Evolutionary conservation across 2,113 vertebrate genomes (phyloP).

Genomic region (Toxotes jaculatrix): DNA sequence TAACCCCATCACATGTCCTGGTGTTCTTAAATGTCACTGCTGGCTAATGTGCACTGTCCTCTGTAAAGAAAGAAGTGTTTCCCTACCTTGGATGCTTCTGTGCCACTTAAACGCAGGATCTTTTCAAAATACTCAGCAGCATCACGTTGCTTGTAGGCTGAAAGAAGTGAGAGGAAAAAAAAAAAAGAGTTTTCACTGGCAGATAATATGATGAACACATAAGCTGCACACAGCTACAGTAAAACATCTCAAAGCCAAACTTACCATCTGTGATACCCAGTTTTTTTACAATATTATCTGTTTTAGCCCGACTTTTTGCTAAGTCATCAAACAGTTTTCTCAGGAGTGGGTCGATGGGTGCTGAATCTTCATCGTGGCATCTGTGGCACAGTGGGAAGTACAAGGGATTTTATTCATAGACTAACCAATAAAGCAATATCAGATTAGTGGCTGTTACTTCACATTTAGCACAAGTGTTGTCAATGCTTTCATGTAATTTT

Average conservation of each 20-base stretch:
- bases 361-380: not conserved
- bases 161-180: not conserved
- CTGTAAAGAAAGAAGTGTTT: not conserved
- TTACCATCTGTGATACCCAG: conserved; percentile 73
- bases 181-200: not conserved
- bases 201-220: not conserved
- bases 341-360: conserved; percentile 51
- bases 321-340: conserved; percentile 63
- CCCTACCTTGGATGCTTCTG: conserved; percentile 64
- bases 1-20: too few species aligned
- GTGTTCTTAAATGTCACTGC: not conserved
- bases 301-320: not conserved
- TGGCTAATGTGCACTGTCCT: too few species aligned
- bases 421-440: not conserved
- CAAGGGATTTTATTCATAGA: rapidly evolving
- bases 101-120: conserved; percentile 63
- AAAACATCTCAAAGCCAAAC: not conserved
- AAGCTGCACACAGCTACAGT: not conserved
- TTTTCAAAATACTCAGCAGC: conserved; percentile 82
- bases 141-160: conserved; percentile 79
- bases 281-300: conserved; percentile 21
- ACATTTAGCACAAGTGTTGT: not conserved
- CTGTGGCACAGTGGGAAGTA: not conserved
- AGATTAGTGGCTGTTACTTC: not conserved
- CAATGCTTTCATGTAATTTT: too few species aligned